Evolutionary conservation across 2,888 invertebrate species (phyloP).

Genomic region (Limnephilus rhombicus): DNA sequence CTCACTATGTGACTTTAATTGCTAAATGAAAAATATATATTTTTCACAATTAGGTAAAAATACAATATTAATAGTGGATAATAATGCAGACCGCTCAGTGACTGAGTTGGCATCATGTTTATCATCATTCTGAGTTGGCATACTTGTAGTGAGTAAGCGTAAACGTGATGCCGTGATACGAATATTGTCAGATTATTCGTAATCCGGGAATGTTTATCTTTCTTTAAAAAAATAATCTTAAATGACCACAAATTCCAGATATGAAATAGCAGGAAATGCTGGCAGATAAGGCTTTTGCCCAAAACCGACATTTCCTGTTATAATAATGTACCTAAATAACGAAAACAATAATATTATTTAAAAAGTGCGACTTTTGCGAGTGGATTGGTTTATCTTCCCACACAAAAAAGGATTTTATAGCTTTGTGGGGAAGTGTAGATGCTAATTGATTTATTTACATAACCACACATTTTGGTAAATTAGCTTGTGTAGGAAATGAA

Average conservation of each 20-base stretch:
- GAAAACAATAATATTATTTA: background rate
- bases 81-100: too few species aligned
- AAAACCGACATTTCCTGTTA: background rate
- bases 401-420: background rate
- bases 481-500: background rate
- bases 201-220: too few species aligned
- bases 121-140: too few species aligned
- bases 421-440: background rate
- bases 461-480: background rate
- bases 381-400: background rate
- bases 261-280: background rate
- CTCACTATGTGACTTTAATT: background rate
- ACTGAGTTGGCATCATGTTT: too few species aligned
- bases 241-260: background rate
- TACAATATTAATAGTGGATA: background rate
- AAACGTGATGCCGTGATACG: too few species aligned
- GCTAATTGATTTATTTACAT: background rate
- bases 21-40: background rate
- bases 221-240: background rate
- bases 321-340: background rate
- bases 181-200: too few species aligned
- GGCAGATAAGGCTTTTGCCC: constrained; percentile 1
- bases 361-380: background rate
- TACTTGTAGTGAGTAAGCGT: too few species aligned
- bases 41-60: background rate